These are phyloP conservation scores for Pygoscelis adeliae DNA, from an alignment of 2,113 vertebrate genomes.

Conservation along the genomic window DNA sequence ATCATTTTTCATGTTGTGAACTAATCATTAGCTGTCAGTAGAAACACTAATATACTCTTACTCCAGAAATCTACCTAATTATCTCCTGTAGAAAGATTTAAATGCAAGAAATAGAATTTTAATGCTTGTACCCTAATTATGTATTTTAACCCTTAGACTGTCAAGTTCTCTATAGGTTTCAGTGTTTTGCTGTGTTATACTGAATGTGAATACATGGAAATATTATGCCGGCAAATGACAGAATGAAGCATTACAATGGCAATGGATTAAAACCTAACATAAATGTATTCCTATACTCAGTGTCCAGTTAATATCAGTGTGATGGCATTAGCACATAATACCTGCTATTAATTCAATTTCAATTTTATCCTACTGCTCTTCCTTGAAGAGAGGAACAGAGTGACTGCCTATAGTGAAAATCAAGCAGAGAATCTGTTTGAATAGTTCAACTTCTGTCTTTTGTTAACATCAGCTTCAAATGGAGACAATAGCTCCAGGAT, in stretches of 20 bases:
- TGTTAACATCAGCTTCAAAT: not conserved
- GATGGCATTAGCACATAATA: conserved; percentile 16
- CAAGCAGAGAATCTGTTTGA: not conserved
- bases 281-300: not conserved
- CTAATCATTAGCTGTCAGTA: not conserved
- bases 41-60: not conserved
- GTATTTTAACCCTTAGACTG: not conserved
- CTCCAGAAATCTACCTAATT: not conserved
- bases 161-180: not conserved
- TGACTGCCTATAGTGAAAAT: not conserved
- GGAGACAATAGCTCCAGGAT: not conserved
- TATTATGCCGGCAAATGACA: not conserved
- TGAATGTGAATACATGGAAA: not conserved
- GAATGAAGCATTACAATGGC: not conserved
- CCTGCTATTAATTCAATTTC: conserved; percentile 14
- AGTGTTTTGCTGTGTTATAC: not conserved
- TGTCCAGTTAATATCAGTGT: not conserved
- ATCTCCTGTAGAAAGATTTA: not conserved
- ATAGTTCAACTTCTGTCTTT: not conserved
- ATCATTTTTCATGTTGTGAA: not conserved
- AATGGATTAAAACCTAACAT: not conserved
- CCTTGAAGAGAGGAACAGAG: not conserved
- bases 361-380: not conserved
- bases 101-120: not conserved
- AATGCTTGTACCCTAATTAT: not conserved